Percentiles rank a stretch among this genome's conserved stretches.
These are phyloP conservation scores for Gallinago undulata DNA, from an alignment of 2,113 vertebrate genomes.

Conservation along the genomic window DNA sequence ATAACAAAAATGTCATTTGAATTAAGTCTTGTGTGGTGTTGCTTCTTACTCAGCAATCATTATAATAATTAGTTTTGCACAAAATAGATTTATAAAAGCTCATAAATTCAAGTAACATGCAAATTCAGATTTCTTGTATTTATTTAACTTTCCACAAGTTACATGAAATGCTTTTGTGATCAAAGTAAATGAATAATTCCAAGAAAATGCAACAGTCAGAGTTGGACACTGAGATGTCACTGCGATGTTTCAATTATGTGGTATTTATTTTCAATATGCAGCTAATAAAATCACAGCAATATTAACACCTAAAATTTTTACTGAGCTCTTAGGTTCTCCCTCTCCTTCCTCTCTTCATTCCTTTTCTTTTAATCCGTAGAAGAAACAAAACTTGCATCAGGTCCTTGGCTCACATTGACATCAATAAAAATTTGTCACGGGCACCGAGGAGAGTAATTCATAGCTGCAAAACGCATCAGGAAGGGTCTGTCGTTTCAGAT, in stretches of 20 bases:
- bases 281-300: background rate
- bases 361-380: background rate
- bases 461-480: background rate
- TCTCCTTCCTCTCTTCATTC: background rate
- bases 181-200: background rate
- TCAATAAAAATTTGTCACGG: background rate
- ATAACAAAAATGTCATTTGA: conserved; percentile 5
- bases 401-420: background rate
- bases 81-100: conserved; percentile 45
- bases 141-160: background rate
- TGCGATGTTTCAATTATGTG: background rate
- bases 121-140: background rate
- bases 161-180: background rate
- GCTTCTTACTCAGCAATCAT: conserved; percentile 1
- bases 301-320: background rate
- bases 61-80: conserved; percentile 39
- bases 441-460: background rate
- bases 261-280: background rate
- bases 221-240: background rate
- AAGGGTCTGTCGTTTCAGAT: background rate
- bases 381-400: background rate
- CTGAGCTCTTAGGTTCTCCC: background rate
- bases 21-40: background rate
- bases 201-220: background rate
- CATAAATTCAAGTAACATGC: conserved; percentile 1